Base-by-base conservation (phyloP, 2,113 vertebrate genomes). In the Callipepla californica region DNA sequence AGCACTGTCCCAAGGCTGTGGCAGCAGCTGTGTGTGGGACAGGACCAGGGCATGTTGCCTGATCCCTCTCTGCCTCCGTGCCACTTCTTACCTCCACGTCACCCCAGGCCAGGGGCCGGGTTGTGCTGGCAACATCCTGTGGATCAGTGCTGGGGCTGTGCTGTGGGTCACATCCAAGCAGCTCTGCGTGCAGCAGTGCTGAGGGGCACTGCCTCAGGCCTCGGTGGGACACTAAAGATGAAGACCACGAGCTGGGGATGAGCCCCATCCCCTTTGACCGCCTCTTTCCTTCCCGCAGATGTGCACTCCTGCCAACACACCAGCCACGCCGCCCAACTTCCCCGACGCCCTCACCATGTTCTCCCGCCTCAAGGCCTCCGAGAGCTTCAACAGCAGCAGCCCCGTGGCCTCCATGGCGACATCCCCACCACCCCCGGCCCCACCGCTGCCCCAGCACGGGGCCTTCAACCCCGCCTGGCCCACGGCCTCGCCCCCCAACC, bases 291-390 rank as follows among this genome's bases (percentile, higher is more conserved):
- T 87, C 86, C 87, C 1, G 1, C 98, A 99, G 99, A 99, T 99
- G 99, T 99, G 99, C 97, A 99, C 99, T 97, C 99, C 99, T 0
- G 98, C 99, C 98, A 99, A 99, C 98, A 99, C 99, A 50, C 99
- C 99, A 1, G 99, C 99, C 68, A 99, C 99, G 7, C 99, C 99
- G 48, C 99, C 99, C 68, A 99, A 99, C 98, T 99, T 99, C 95
- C 99, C 99, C 0, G 99, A 99, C 0, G 98, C 99, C 30, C 97
- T 99, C 97, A 98, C 99, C 97, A 99, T 99, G 99, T 99, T 99
- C 97, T 99, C 99, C 57, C 98, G 98, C 87, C 99, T 99, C 96
- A 99, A 99, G 96, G 99, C 99, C 75, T 99, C 99, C 0, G 99
- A 99, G 97, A 97, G 97, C 91, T 97, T 98, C 90, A 98, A 98